A percentile compares a stretch with the other conserved stretches of the same genome.
These are phyloP conservation scores for Apeltes quadracus DNA, from an alignment of 2,113 vertebrate species.

Conservation along the genomic window DNA sequence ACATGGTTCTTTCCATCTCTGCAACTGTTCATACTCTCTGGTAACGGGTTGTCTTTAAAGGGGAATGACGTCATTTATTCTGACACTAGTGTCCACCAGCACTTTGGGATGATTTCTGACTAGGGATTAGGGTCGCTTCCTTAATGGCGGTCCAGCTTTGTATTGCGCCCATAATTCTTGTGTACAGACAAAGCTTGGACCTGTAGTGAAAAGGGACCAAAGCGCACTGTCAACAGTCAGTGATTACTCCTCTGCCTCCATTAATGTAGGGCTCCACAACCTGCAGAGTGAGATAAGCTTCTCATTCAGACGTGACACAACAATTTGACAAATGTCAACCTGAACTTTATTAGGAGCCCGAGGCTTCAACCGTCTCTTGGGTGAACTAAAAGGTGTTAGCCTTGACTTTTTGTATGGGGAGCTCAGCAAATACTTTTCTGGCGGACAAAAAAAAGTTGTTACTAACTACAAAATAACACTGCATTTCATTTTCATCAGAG, in stretches of 20 bases:
- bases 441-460: neutral
- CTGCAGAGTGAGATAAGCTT: conserved; percentile 82
- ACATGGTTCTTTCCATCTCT: conserved; percentile 57
- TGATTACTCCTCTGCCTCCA: conserved; percentile 41
- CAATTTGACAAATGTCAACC: conserved; percentile 40
- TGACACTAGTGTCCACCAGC: conserved; percentile 18
- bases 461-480: neutral
- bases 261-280: conserved; percentile 52
- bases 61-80: conserved; percentile 43
- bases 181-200: conserved; percentile 57
- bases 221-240: conserved; percentile 66
- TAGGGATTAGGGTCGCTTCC: conserved; percentile 37
- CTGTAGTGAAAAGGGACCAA: conserved; percentile 58
- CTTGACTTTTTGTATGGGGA: neutral
- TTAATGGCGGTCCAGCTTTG: conserved; percentile 64
- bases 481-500: neutral
- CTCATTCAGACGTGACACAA: conserved; percentile 29
- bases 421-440: neutral
- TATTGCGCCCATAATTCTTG: conserved; percentile 54
- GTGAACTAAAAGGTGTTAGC: neutral
- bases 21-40: conserved; percentile 41
- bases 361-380: neutral
- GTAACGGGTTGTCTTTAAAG: conserved; percentile 58
- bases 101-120: conserved; percentile 22
- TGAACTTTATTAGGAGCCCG: conserved; percentile 14